A percentile compares a stretch with the other conserved stretches of the same genome.
Conservation (phyloP, 2,888 invertebrate species). For the Brenthis hecate region DNA sequence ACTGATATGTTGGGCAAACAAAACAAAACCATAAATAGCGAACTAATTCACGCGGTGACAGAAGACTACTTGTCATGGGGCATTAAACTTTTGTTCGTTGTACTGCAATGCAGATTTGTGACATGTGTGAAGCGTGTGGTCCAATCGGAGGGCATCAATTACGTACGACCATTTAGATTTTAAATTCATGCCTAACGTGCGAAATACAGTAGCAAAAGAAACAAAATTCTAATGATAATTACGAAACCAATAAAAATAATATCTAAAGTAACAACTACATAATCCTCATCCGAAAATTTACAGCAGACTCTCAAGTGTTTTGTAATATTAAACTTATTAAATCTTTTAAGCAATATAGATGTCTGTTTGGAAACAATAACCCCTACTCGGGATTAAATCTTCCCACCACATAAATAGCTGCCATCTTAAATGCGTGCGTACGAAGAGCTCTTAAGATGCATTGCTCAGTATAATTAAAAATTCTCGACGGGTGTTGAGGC, state of each 20-base stretch:
- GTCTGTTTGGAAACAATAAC: constrained; percentile 33
- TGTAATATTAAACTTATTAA: constrained; percentile 1
- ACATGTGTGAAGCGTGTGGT: constrained; percentile 38
- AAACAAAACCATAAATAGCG: constrained; percentile 32
- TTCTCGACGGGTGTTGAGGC: constrained; percentile 40
- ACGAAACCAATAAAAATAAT: neutral
- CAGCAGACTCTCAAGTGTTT: too few species aligned
- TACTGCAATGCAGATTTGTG: constrained; percentile 44
- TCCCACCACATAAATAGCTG: constrained; percentile 29
- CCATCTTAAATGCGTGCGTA: constrained; percentile 36
- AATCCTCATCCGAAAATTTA: too few species aligned
- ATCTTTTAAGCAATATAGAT: constrained; percentile 23
- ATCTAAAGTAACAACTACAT: too few species aligned
- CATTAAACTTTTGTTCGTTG: constrained; percentile 41
- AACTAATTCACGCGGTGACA: constrained; percentile 38
- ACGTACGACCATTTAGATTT: constrained; percentile 21
- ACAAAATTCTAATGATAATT: neutral
- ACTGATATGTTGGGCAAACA: constrained; percentile 9
- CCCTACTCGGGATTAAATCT: constrained; percentile 28
- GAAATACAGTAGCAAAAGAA: neutral
- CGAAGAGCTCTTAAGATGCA: constrained; percentile 39
- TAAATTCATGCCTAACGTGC: neutral
- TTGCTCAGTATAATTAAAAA: constrained; percentile 49
- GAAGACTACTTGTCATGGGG: constrained; percentile 42
- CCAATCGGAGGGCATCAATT: constrained; percentile 38